phyloP scores from a whole-genome alignment of 2,888 invertebrate species.

The Dendrolimus pini region DNA sequence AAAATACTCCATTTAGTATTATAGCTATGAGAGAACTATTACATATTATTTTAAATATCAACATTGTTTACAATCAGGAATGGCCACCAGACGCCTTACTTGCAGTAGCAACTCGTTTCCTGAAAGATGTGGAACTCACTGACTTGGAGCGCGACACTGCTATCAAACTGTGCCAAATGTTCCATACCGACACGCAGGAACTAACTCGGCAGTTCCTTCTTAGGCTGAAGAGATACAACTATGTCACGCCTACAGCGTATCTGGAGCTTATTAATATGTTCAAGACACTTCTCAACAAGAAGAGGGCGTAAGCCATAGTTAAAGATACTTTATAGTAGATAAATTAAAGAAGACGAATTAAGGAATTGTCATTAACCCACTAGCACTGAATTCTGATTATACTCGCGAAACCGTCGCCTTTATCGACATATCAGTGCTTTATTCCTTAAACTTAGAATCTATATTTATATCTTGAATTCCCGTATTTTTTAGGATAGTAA shows the following conservation, averaged over 20 bases:
- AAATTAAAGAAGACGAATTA: neutral
- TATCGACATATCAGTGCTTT: no score
- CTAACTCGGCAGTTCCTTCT: constrained; percentile 80
- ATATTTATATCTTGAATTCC: no score
- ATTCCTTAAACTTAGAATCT: no score
- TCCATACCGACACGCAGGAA: constrained; percentile 89
- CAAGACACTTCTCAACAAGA: constrained; percentile 84
- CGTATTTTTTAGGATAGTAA: no score
- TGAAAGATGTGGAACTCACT: constrained; percentile 87
- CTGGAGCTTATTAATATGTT: constrained; percentile 94
- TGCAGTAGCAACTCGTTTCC: constrained; percentile 90
- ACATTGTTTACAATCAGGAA: constrained; percentile 63
- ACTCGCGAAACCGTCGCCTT: no score
- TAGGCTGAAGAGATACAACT: constrained; percentile 84
- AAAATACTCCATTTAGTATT: no score
- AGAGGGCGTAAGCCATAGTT: constrained; percentile 79
- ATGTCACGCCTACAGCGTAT: constrained; percentile 96
- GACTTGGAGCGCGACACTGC: constrained; percentile 84
- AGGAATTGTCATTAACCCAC: neutral
- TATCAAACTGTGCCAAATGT: constrained; percentile 92
- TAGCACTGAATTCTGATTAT: no score
- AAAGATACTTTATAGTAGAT: neutral
- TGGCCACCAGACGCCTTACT: constrained; percentile 96
- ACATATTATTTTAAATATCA: neutral
- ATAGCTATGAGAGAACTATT: neutral